Evolutionary conservation across 2,888 invertebrate genomes (phyloP), one percentile per base, ranked within the genome.

Genomic region (Neoascia interrupta): DNA sequence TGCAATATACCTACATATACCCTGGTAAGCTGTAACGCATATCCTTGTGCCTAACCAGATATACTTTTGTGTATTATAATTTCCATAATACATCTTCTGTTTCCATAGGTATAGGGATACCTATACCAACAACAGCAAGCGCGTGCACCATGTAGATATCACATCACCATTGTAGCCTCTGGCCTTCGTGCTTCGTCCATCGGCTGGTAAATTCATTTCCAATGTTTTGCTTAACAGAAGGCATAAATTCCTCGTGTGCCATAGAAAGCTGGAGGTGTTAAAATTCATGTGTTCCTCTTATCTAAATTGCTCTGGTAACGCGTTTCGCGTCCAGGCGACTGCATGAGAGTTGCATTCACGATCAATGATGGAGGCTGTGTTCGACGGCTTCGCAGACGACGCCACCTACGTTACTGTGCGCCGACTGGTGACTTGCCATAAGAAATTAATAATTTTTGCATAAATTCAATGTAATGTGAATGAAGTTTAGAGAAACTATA

Each of bases 281-380:
- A 79, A 81, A 82, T 82, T 82, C 81, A 82, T 82, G 81, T 82
- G 81, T 61, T 69, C 47, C 74, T 60, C 81, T 82, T 82, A 82
- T 82, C 81, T 82, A 81, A 82, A 82, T 82, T 75, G 81, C 74
- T 54, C 49, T 70, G 73, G 81, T 74, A 76, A 81, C 69, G 81
- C 79, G 68, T 79, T 79, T 68, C 66, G 73, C 66, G 60, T 79
- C 47, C 73, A 39, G 58, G 10, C 10, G 54, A 60, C 64, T 73
- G 66, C 64, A 13, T 43, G 3, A 34, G 51, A 58, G 43, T 31
- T 63, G 72, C 76, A 66, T 45, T 16, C 31, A 31, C 60, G 26
- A 51, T 56, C 45, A 31, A 37, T 26, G 23, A 28, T 47, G 19
- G 47, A 58, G 28, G 16, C 4, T 6, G 26, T 54, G 66, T 56